Conservation (phyloP, 2,797 vertebrate genomes). For the Spinibarbus caldwelli region DNA sequence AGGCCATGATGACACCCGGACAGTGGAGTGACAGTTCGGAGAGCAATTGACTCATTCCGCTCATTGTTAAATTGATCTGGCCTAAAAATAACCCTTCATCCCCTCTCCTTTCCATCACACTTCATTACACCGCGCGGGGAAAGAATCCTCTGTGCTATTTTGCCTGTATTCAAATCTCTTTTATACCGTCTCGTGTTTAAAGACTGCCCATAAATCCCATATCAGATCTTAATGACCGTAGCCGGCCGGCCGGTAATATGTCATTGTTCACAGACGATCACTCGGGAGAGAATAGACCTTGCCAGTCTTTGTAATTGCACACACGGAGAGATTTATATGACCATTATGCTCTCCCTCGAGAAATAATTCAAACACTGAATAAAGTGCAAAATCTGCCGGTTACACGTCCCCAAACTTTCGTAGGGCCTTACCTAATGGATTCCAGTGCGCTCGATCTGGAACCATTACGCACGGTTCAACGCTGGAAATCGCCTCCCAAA, state of each 20-base stretch:
- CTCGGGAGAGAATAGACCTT: slow-evolving; percentile 99
- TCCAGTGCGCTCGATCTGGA: not conserved
- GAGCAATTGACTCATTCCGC: slow-evolving; percentile 72
- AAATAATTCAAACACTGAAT: slow-evolving; percentile 99
- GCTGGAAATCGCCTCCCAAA: not conserved
- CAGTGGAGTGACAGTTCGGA: slow-evolving; percentile 62
- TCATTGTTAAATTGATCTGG: slow-evolving; percentile 81
- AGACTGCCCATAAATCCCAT: slow-evolving; percentile 99
- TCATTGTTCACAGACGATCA: slow-evolving; percentile 99
- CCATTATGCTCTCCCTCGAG: slow-evolving; percentile 99
- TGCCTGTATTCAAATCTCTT: slow-evolving; percentile 98
- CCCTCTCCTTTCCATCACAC: slow-evolving; percentile 75
- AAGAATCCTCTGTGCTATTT: slow-evolving; percentile 79
- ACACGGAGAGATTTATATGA: slow-evolving; percentile 99
- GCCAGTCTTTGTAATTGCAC: slow-evolving; percentile 99
- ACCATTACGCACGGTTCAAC: not conserved
- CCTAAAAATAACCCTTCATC: slow-evolving; percentile 81
- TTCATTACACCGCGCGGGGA: slow-evolving; percentile 79
- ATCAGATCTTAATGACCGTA: slow-evolving; percentile 99
- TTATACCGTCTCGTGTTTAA: slow-evolving; percentile 99
- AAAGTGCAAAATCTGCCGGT: slow-evolving; percentile 85
- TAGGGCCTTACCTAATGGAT: slow-evolving; percentile 54
- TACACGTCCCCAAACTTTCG: slow-evolving; percentile 78
- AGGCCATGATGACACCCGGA: slow-evolving; percentile 65
- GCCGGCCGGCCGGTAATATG: slow-evolving; percentile 99